Base-by-base conservation (phyloP, 2,888 invertebrate genomes). In the Drosophila koepferae region DNA sequence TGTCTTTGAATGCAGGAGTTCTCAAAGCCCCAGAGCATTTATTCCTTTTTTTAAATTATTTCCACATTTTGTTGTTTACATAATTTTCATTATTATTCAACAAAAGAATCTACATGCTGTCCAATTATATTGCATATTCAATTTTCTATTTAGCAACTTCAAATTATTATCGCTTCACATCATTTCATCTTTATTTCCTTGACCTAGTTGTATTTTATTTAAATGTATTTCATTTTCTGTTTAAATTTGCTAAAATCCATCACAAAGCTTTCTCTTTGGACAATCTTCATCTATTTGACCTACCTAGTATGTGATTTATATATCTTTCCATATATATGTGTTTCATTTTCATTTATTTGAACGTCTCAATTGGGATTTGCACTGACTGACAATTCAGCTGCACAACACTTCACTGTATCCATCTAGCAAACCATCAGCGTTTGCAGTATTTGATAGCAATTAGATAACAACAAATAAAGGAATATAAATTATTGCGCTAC, bases 381-480 rank as follows among this genome's bases (percentile, higher is more conserved):
- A 78, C 72, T 59, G 23, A 48, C 55, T 60, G 74, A 61, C 77
- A 66, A 48, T 59, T 36, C 41, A 41, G 46, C 66, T 66, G n/a
- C 20, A 18, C 38, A 16, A 40, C 20, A 5, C n/a, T 28, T 2
- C 16, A 9, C 38, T 9, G 31, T 10, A 4, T n/a, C 28, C 23
- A 34, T 43, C 43, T n/a, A 34, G 20, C 38, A 59, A 53, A 49
- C 48, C 58, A 56, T 61, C 74, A 63, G 38, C 28, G 53, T 64
- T 64, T 72, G 75, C 61, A 63, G 70, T 59, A 65, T 66, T 81
- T 65, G 65, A 56, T 28, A 40, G 66, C 76, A 74, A 77, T 75
- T 77, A 82, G 85, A 85, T 85, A 82, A 78, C 77, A 71, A 67
- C 72, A 85, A 67, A 76, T 76, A 77, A 77, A 86, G n/a, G 49